Evolutionary conservation across 1,140 invertebrate genomes (phyloP).

Genomic region (Brachionus rotundiformis): DNA sequence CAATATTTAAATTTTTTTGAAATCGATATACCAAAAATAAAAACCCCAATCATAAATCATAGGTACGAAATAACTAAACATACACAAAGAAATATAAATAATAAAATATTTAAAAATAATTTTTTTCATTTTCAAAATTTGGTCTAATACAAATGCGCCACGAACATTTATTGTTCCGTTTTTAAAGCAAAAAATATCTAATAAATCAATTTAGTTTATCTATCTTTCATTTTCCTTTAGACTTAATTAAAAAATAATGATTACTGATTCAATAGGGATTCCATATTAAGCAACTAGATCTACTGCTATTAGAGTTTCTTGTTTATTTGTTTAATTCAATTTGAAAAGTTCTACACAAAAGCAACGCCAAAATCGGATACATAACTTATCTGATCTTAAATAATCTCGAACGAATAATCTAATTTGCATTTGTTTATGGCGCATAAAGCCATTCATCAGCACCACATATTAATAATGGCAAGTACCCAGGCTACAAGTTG

Average conservation of each 20-base stretch:
- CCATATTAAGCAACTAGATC: constrained; percentile 3
- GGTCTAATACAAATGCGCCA: neutral
- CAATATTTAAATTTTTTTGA: neutral
- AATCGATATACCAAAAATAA: neutral
- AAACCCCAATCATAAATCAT: neutral
- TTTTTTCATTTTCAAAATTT: neutral
- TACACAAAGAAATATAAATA: too few relatives aligned
- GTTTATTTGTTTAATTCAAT: constrained; percentile 21
- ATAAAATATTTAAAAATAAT: neutral
- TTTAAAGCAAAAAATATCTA: neutral
- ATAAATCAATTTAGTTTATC: constrained; percentile 11
- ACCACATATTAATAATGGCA: neutral
- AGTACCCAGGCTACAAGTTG: neutral
- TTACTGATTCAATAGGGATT: constrained; percentile 14
- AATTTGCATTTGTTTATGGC: constrained; percentile 19
- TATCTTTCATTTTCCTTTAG: constrained; percentile 5
- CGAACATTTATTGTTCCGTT: constrained; percentile 8
- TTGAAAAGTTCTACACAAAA: constrained; percentile 19
- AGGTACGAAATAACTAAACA: too few relatives aligned
- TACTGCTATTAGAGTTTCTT: constrained; percentile 2
- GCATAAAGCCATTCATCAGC: neutral
- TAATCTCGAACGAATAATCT: neutral
- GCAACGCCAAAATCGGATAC: constrained; percentile 9
- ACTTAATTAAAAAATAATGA: constrained; percentile 22
- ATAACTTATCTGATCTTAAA: constrained; percentile 20